These are phyloP conservation scores for Poecilobothrus nobilitatus DNA, from an alignment of 2,888 invertebrate genomes.

Conservation along the genomic window DNA sequence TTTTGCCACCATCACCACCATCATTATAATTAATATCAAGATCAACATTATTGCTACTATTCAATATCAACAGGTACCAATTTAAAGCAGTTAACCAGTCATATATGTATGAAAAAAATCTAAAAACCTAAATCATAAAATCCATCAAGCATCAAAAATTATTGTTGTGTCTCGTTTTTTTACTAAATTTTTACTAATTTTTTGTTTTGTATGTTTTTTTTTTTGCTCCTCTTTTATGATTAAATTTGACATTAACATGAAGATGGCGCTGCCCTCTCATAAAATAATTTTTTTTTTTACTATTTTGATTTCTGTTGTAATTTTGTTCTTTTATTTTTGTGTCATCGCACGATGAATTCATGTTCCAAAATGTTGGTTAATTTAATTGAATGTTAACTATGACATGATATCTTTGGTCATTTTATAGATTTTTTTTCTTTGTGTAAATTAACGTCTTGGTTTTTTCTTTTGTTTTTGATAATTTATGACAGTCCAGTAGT, in stretches of 20 bases:
- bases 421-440: not conserved
- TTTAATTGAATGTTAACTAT: constrained; percentile 6
- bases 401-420: not conserved
- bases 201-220: not conserved
- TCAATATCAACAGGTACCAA: not conserved
- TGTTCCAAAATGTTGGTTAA: constrained; percentile 3
- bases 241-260: constrained; percentile 3
- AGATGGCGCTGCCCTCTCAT: not conserved
- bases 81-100: not conserved
- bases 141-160: constrained; percentile 6
- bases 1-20: not conserved
- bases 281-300: not conserved
- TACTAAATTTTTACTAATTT: not conserved
- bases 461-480: too few relatives aligned
- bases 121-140: not conserved
- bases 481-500: too few relatives aligned
- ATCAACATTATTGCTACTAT: not conserved
- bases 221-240: not conserved
- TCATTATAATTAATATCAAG: not conserved
- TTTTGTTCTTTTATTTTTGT: not conserved
- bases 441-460: too few relatives aligned
- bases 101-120: not conserved
- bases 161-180: not conserved
- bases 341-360: not conserved
- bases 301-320: too few relatives aligned